phyloP scores from a whole-genome alignment of 2,888 invertebrate species.

The Bellardia bayeri region DNA sequence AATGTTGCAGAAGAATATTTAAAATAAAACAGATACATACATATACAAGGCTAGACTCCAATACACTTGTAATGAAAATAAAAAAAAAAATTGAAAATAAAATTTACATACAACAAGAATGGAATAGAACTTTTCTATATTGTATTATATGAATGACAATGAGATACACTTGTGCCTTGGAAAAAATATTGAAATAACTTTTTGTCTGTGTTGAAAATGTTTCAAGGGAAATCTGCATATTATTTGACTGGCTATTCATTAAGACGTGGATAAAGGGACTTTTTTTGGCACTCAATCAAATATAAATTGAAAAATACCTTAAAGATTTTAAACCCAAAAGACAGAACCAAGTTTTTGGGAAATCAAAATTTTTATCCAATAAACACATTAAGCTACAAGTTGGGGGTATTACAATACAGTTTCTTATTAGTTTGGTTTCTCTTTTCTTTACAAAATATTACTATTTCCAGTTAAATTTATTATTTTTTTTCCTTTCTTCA shows the following conservation, averaged over 20 bases:
- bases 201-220: background rate
- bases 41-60: constrained; percentile 2
- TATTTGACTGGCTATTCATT: background rate
- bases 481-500: constrained; percentile 83
- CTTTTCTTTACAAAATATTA: background rate
- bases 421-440: too few species aligned
- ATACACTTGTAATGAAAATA: background rate
- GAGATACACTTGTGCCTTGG: constrained; percentile 6
- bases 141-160: background rate
- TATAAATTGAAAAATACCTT: background rate
- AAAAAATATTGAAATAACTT: background rate
- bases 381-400: too few species aligned
- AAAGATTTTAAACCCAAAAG: background rate
- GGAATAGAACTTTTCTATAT: constrained; percentile 19
- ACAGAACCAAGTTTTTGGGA: too few species aligned
- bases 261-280: background rate
- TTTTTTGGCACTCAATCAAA: background rate
- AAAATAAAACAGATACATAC: background rate
- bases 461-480: background rate
- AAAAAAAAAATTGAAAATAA: constrained; percentile 2
- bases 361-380: background rate
- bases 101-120: constrained; percentile 38
- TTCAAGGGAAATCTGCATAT: constrained; percentile 14
- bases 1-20: constrained; percentile 66
- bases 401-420: too few species aligned